Base-by-base conservation (phyloP, 2,888 invertebrate species). In the Lacanobia oleracea region DNA sequence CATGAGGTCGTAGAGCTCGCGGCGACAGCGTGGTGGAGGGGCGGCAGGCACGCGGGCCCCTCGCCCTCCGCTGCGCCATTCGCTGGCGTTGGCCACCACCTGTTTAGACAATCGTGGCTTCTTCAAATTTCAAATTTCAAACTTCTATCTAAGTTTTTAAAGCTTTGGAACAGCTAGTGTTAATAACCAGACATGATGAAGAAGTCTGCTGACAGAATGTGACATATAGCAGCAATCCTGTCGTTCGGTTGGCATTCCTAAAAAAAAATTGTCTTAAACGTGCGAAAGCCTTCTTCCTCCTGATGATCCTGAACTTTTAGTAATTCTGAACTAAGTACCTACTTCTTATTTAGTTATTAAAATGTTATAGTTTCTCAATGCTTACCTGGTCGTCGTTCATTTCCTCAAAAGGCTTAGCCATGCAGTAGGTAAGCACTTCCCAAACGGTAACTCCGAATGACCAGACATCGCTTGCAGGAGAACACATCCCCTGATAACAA, bases 1-100 rank as follows among this genome's bases (percentile, higher is more conserved):
- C 98, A 99, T 98, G 86, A 99, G 97, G 92, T 98, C 98, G 96
- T 98, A 98, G 78, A 99, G 98, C 93, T 99, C 98, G 82, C 98
- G 97, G 54, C 98, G 98, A 93, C 98, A 98, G 76, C 97, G 97
- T 57, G 97, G 96, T 18, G 98, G 98, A 59, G 97, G 96, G 5
- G 97, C 95, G 88, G 96, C 95, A 0, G 96, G 96, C 23, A 95
- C 95, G 50, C 95, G 91, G 0, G 96, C 94, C 0, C 91, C 92
- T 0, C 94, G 88, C 0, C 94, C 94, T 0, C 94, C 95, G 67
- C 93, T 92, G 63, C 97, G 97, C 97, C 97, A 98, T 87, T 97
- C 97, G 86, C 96, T 97, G 63, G 97, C 97, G 91, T 96, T 96
- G 0, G 91, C 91, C 12, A 96, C 93, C 65, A 99, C 98, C 95